Percentiles rank a stretch among this genome's conserved stretches.
phyloP scores from a whole-genome alignment of 2,888 invertebrate species.

The Allolobophora icterica region DNA sequence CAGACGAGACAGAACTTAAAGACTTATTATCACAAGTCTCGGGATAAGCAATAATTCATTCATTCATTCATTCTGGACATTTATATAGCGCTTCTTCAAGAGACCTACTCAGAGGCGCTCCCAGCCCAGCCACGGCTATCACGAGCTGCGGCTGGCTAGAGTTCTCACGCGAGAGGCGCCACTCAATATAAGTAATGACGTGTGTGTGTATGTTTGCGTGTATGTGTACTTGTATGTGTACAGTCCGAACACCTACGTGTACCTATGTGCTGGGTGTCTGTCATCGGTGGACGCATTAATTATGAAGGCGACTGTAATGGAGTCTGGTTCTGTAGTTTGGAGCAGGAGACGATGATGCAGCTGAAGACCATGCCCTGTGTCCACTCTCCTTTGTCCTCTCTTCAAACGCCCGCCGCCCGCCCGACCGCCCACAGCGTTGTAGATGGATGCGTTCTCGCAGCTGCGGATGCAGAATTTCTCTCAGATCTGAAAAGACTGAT shows the following conservation, averaged over 20 bases:
- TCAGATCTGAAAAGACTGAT: not conserved
- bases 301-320: not conserved
- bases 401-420: conserved; percentile 4
- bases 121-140: no score
- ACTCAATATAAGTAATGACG: no score
- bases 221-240: not conserved
- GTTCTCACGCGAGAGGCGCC: no score
- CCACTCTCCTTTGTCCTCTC: conserved; percentile 25
- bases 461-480: not conserved
- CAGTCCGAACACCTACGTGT: no score
- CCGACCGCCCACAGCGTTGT: not conserved
- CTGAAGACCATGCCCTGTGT: not conserved
- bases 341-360: not conserved
- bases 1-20: no score
- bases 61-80: no score
- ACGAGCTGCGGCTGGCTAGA: no score
- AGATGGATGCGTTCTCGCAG: not conserved
- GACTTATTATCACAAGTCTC: not conserved
- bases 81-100: no score
- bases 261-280: no score
- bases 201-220: not conserved
- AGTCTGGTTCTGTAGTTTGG: not conserved
- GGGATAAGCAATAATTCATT: not conserved
- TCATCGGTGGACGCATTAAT: not conserved
- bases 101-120: no score